phyloP scores from a whole-genome alignment of 2,113 vertebrate genomes.

The Sisor rabdophorus region DNA sequence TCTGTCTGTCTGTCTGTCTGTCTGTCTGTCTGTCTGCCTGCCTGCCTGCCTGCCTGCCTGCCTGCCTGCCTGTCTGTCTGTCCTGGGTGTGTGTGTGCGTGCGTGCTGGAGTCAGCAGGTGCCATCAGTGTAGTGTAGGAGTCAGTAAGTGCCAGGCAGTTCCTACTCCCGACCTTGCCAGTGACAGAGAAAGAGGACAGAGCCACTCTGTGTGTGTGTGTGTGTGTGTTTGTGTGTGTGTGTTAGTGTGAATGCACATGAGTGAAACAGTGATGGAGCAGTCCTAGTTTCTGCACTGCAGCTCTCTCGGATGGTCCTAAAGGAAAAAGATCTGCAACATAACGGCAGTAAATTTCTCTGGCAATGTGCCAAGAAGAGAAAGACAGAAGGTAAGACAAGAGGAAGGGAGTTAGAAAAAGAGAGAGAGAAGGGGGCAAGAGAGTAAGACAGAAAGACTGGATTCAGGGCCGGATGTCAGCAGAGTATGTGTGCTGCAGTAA shows the following conservation, averaged over 20 bases:
- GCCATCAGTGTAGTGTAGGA: constrained; percentile 39
- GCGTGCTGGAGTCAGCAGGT: constrained; percentile 28
- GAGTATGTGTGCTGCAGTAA: constrained; percentile 9
- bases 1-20: no score
- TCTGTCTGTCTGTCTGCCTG: no score
- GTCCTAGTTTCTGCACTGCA: constrained; percentile 47
- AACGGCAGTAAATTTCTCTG: constrained; percentile 30
- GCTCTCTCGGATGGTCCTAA: constrained; percentile 21
- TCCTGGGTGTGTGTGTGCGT: constrained; percentile 9
- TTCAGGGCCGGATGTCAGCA: constrained; percentile 28
- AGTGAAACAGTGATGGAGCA: constrained; percentile 29
- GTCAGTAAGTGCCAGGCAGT: constrained; percentile 41
- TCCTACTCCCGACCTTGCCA: constrained; percentile 51
- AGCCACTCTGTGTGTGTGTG: constrained; percentile 29
- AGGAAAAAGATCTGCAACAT: constrained; percentile 29
- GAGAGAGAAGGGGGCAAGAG: background rate
- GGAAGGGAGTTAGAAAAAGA: no score
- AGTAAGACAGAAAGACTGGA: background rate
- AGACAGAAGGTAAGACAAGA: constrained; percentile 9
- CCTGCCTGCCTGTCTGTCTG: constrained; percentile 11
- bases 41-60: background rate
- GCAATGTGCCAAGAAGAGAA: constrained; percentile 25
- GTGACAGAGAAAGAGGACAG: constrained; percentile 40
- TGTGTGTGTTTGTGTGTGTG: constrained; percentile 35
- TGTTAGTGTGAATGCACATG: constrained; percentile 9